Evolutionary conservation across 1,140 invertebrate species (phyloP).

Genomic region (Trypoxylus dichotomus): DNA sequence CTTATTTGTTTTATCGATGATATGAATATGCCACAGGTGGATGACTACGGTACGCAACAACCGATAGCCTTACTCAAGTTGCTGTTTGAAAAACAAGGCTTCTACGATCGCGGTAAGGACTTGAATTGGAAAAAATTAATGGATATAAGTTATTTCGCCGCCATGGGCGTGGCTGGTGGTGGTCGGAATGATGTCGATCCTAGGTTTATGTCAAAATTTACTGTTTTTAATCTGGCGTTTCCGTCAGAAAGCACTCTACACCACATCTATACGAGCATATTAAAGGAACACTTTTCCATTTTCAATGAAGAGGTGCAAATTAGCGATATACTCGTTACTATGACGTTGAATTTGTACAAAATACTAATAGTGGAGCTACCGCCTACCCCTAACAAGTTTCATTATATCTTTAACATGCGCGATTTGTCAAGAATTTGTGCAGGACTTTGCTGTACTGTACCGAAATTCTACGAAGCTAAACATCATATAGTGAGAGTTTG

Average conservation of each 20-base stretch:
- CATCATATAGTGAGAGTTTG: slow-evolving; percentile 81
- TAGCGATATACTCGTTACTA: slow-evolving; percentile 67
- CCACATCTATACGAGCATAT: slow-evolving; percentile 83
- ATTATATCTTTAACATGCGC: slow-evolving; percentile 91
- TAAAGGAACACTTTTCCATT: slow-evolving; percentile 71
- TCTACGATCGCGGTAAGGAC: slow-evolving; percentile 88
- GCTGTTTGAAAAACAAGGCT: slow-evolving; percentile 80
- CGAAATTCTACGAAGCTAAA: slow-evolving; percentile 64
- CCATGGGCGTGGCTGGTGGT: slow-evolving; percentile 82
- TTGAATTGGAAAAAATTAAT: slow-evolving; percentile 86
- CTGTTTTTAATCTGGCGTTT: slow-evolving; percentile 82
- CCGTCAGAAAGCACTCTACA: slow-evolving; percentile 75
- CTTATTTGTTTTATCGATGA: slow-evolving; percentile 90
- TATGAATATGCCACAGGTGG: slow-evolving; percentile 90
- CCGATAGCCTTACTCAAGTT: slow-evolving; percentile 88
- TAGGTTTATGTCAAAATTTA: slow-evolving; percentile 86
- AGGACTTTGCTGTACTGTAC: slow-evolving; percentile 75
- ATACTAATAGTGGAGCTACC: slow-evolving; percentile 74
- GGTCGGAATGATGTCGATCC: slow-evolving; percentile 88
- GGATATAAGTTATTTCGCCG: slow-evolving; percentile 74
- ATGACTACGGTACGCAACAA: slow-evolving; percentile 87
- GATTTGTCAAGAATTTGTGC: slow-evolving; percentile 83
- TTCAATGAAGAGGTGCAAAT: slow-evolving; percentile 72
- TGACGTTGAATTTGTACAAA: slow-evolving; percentile 84
- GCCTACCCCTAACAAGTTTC: slow-evolving; percentile 91